Evolutionary conservation across 1,140 invertebrate genomes (phyloP), one percentile per base, ranked within the genome.

Genomic region (Hylaeus volcanicus): DNA sequence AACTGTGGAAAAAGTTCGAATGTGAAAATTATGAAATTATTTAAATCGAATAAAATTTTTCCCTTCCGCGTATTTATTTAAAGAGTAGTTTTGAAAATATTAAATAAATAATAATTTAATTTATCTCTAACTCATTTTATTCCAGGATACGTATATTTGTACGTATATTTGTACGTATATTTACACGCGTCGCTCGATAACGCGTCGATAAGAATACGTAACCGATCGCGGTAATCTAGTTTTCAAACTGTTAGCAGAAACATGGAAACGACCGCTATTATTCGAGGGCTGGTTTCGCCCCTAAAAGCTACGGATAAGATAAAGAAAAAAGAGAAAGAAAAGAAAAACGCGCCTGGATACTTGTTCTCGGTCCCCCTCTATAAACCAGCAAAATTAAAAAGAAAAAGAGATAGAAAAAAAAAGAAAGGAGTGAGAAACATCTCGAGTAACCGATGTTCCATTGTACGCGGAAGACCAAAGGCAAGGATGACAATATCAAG

Each of bases 401-500:
- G 45, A 39, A 43, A 45, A 51, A 51, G 0, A 6, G 5, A 12
- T 2, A 39, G 60, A 9, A 63, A 63, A 9, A 53, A 61, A 14
- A 9, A 63, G 53, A 9, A 53, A 61, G 11, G 41, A 55, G n/a
- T 63, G 3, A 15, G 12, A 15, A 43, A 65, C 41, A 53, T n/a
- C 14, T 71, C 39, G 45, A 72, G 11, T 43, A 58, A 55, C 48
- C 60, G 39, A 78, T 45, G 58, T 64, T 56, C 70, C 61, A 53
- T 51, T 5, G 61, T 26, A 51, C 55, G 61, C 43, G 73, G 78
- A 86, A 85, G 79, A 84, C 81, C 84, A 61, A 81, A 86, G 89
- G 89, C 83, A 89, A 88, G 87, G 89, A 92, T 91, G 92, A 92
- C 91, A 88, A 90, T 87, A 92, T 91, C 91, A 91, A 90, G 87